A percentile compares a stretch with the other conserved stretches of the same genome.
Evolutionary conservation across 2,888 invertebrate genomes (phyloP).

Genomic region (Dione juno): DNA sequence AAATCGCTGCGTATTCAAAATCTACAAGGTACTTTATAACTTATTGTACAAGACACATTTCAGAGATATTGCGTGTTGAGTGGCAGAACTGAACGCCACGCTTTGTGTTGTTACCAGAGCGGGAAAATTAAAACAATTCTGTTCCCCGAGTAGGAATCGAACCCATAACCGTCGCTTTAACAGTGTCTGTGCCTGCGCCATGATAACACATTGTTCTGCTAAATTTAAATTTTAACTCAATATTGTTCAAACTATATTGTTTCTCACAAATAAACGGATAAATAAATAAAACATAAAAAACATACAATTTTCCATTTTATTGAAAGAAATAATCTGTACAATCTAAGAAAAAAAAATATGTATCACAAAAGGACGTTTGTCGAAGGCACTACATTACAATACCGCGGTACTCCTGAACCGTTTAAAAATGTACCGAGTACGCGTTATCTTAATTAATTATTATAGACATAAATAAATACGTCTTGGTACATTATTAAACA

Average conservation of each 20-base stretch:
- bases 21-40: too few species aligned
- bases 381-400: conserved; percentile 69
- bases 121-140: too few species aligned
- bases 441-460: conserved; percentile 11
- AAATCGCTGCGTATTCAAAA: too few species aligned
- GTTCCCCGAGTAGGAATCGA: too few species aligned
- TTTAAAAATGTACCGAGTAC: not conserved
- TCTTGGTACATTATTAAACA: conserved; percentile 36
- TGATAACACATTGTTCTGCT: too few species aligned
- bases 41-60: too few species aligned
- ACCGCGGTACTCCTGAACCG: conserved; percentile 16
- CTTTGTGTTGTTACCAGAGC: too few species aligned
- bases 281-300: conserved; percentile 30
- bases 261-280: not conserved
- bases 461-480: conserved; percentile 27
- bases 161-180: too few species aligned
- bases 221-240: too few species aligned
- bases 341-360: conserved; percentile 72
- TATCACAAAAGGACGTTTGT: conserved; percentile 81
- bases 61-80: too few species aligned
- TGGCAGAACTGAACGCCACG: too few species aligned
- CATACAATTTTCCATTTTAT: conserved; percentile 61
- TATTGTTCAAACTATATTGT: not conserved
- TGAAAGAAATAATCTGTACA: conserved; percentile 81
- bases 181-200: too few species aligned